Base-by-base conservation (phyloP, 2,113 vertebrate genomes). In the Peromyscus californicus region DNA sequence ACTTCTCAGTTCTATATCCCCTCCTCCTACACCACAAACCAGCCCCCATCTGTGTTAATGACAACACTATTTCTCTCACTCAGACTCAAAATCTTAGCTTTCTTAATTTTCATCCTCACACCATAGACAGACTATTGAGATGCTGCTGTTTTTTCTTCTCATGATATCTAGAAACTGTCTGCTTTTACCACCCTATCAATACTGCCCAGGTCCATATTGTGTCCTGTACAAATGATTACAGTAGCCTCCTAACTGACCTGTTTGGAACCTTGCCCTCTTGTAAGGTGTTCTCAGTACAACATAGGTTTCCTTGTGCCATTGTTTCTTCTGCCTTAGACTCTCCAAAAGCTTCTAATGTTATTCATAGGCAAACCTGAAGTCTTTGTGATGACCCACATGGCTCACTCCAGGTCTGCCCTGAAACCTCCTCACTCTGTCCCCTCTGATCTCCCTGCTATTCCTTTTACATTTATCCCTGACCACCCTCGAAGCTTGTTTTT, bases 101-200 rank as follows among this genome's bases (percentile, higher is more conserved):
- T 42, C 86, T 86, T 94, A 7, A 75, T 19, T 75, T 92, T 86
- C n/a, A 92, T 48, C 57, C 80, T 91, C 24, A 31, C 33, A 82
- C 11, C 12, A 39, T 91, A 33, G 54, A 15, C 61, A 95, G 54
- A 78, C 36, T 75, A 72, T 83, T 69, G 69, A 94, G 93, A 78
- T 59, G 48, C 42, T 91, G 26, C 51, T 83, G 21, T 31, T 48
- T 92, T n/a, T 82, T 45, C 42, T 57, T 95, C 69, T 78, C 31
- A 33, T 89, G 65, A 29, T 76, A 10, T 95, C 51, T 91, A 54
- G 87, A 78, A 82, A 91, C 69, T 80, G 42, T 22, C n/a, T 21
- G 29, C 48, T 92, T 72, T 83, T 78, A n/a, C 78, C 72, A 51
- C 16, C 45, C 31, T 10, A 16, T 65, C 48, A 59, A 11, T 4